Base-by-base conservation (phyloP, 2,888 invertebrate genomes). In the Endotricha flammealis region DNA sequence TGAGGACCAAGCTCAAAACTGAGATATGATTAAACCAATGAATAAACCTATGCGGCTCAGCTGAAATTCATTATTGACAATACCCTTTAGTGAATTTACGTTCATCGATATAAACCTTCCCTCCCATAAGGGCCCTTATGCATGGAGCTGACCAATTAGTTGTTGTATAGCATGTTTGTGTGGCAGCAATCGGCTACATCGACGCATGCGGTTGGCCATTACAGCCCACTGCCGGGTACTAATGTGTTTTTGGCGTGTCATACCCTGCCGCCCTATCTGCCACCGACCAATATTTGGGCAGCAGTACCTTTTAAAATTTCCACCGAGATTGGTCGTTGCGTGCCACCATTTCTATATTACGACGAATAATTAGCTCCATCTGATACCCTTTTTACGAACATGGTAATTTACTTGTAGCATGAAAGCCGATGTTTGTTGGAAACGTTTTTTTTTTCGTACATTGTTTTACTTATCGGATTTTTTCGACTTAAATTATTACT, bases 191-290 rank as follows among this genome's bases (percentile, higher is more conserved):
- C 72, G 76, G 69, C 61, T 55, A 57, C 67, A 64, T 53, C 66
- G 66, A 64, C 71, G 77, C 80, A 68, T 80, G 82, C 64, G 83
- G 83, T 81, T 70, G 70, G 64, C 82, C 79, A 69, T 80, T 78
- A 82, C 77, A 74, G 78, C 76, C 66, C 73, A 73, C 76, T 65
- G 73, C 68, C 62, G 68, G 74, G 57, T 64, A 60, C 67, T 81
- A 83, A 82, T 81, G 80, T 74, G 75, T 77, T 79, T 76, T 76
- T 81, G 75, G 79, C 83, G 81, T 82, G 83, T 75, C 75, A 75
- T 72, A 70, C 75, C 72, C 69, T 59, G 53, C 69, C 67, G 53
- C 75, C 72, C 74, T 76, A 76, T 75, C 76, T 74, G n/a, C n/a
- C n/a, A n/a, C n/a, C n/a, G 64, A 64, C 73, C 71, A 64, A 73